These are phyloP conservation scores for Sparus aurata DNA, from an alignment of 2,797 vertebrate genomes.

Conservation along the genomic window DNA sequence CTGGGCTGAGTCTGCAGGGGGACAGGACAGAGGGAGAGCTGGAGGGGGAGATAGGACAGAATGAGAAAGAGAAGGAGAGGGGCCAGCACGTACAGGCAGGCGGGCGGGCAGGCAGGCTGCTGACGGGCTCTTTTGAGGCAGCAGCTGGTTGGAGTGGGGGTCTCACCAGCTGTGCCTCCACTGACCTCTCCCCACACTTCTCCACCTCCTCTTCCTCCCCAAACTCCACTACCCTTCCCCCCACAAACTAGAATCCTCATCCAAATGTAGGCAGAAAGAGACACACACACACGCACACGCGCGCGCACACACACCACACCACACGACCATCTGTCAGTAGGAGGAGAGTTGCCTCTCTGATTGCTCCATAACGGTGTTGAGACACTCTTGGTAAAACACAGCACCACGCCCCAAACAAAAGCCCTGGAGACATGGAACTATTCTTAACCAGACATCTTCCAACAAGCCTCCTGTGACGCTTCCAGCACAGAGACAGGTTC, in stretches of 20 bases:
- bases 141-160: constrained; percentile 87
- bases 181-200: constrained; percentile 76
- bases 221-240: constrained; percentile 59
- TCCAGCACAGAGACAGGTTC: constrained; percentile 19
- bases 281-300: constrained; percentile 34
- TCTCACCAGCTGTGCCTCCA: constrained; percentile 86
- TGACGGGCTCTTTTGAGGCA: constrained; percentile 82
- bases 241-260: constrained; percentile 39
- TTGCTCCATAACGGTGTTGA: constrained; percentile 58
- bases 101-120: constrained; percentile 61
- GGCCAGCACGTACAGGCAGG: constrained; percentile 44
- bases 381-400: constrained; percentile 42
- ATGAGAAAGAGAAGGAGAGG: constrained; percentile 37
- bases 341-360: constrained; percentile 67
- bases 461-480: constrained; percentile 39
- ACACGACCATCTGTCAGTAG: constrained; percentile 76
- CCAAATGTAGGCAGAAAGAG: constrained; percentile 50
- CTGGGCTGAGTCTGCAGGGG: constrained; percentile 82
- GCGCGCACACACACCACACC: constrained; percentile 7
- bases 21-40: constrained; percentile 32
- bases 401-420: constrained; percentile 58
- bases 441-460: constrained; percentile 57
- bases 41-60: neutral
- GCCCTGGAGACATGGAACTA: constrained; percentile 49
- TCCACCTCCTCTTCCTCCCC: constrained; percentile 63